Percentiles rank a stretch among this genome's conserved stretches.
Evolutionary conservation across 2,888 invertebrate species (phyloP).

Genomic region (Phalera bucephala): DNA sequence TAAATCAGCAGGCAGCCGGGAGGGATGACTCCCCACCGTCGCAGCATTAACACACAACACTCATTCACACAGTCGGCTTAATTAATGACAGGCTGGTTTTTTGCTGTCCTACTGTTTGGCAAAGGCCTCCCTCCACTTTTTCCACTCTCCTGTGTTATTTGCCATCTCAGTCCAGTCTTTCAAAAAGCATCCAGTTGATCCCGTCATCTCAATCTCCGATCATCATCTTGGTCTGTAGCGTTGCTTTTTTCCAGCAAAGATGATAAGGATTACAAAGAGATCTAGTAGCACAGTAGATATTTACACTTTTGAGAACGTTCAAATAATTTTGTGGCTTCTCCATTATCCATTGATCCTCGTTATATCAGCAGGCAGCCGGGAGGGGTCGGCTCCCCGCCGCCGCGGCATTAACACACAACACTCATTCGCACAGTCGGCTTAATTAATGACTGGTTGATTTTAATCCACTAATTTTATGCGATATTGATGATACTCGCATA

Average conservation of each 20-base stretch:
- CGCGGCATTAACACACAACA: conserved; percentile 34
- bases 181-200: too few relatives aligned
- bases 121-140: too few relatives aligned
- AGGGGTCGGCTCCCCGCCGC: conserved; percentile 26
- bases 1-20: conserved; percentile 17
- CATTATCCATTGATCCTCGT: conserved; percentile 11
- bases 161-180: too few relatives aligned
- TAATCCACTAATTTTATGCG: conserved; percentile 23
- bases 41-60: conserved; percentile 34
- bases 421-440: conserved; percentile 31
- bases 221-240: too few relatives aligned
- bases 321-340: conserved; percentile 11
- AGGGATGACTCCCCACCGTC: conserved; percentile 27
- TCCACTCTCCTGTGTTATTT: too few relatives aligned
- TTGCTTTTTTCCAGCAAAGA: too few relatives aligned
- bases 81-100: conserved; percentile 42
- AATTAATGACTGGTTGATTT: conserved; percentile 42
- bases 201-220: too few relatives aligned
- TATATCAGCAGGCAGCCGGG: conserved; percentile 17
- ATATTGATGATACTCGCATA: conserved; percentile 14
- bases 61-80: conserved; percentile 31
- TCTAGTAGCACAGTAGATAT: too few relatives aligned
- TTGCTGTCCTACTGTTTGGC: too few relatives aligned
- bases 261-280: too few relatives aligned
- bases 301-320: too few relatives aligned